Evolutionary conservation across 2,113 vertebrate species (phyloP).

Genomic region (Otus sunia): DNA sequence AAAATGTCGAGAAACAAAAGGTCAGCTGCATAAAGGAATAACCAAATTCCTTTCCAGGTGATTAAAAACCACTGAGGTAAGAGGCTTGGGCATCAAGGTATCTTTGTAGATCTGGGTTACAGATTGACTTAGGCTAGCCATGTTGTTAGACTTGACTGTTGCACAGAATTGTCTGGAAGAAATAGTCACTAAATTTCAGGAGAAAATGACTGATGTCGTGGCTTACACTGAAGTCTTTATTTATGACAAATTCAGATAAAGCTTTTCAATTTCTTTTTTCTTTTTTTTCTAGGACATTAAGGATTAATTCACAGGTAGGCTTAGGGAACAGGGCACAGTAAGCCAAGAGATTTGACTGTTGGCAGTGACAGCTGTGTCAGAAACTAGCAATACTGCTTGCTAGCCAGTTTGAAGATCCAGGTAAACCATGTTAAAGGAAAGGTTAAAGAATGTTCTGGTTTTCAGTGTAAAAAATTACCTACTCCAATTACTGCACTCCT

Average conservation of each 20-base stretch:
- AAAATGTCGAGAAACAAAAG: background rate
- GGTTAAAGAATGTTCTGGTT: background rate
- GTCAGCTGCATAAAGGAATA: background rate
- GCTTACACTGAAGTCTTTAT: background rate
- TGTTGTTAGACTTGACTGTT: background rate
- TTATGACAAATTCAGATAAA: constrained; percentile 14
- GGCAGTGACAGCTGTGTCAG: background rate
- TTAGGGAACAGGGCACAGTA: background rate
- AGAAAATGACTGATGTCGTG: background rate
- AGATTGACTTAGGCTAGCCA: background rate
- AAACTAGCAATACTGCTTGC: background rate
- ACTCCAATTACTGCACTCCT: background rate
- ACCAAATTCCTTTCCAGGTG: background rate
- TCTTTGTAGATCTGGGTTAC: background rate
- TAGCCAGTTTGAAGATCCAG: background rate
- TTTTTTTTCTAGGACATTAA: background rate
- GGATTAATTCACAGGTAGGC: background rate
- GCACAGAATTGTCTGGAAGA: background rate
- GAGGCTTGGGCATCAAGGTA: background rate
- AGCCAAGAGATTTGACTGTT: background rate
- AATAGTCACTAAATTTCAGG: constrained; percentile 2
- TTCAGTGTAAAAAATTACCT: background rate
- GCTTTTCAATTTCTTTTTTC: background rate
- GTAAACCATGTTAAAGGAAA: background rate
- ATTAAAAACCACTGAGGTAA: background rate